Percentiles rank a stretch among this genome's conserved stretches.
These are phyloP conservation scores for Nymphalis io DNA, from an alignment of 1,140 invertebrate species.

Conservation along the genomic window DNA sequence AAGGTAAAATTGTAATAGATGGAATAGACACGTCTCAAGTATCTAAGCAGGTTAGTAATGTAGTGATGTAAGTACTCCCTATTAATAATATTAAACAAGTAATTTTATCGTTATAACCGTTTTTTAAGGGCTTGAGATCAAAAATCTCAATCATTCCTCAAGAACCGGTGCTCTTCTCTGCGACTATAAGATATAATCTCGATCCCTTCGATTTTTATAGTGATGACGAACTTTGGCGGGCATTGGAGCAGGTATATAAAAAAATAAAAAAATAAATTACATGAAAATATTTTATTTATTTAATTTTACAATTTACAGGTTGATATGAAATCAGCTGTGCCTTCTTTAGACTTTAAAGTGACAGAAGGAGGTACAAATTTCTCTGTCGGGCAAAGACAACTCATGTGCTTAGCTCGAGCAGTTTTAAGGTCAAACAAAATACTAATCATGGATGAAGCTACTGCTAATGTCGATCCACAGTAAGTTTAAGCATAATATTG, in stretches of 20 bases:
- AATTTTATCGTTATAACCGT: background rate
- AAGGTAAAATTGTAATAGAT: conserved; percentile 85
- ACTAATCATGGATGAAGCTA: conserved; percentile 86
- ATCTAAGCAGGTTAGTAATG: conserved; percentile 70
- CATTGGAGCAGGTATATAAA: conserved; percentile 82
- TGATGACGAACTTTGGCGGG: conserved; percentile 85
- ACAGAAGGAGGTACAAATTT: conserved; percentile 89
- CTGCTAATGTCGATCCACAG: conserved; percentile 87
- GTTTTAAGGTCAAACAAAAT: conserved; percentile 89
- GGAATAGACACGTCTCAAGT: conserved; percentile 82
- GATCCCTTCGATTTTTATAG: conserved; percentile 85
- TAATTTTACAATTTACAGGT: conserved; percentile 64
- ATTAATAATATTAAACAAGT: background rate
- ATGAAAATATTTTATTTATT: conserved; percentile 12
- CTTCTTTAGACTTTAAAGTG: conserved; percentile 83
- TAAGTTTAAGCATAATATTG: conserved; percentile 71
- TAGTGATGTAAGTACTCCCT: background rate
- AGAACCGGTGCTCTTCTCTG: conserved; percentile 87
- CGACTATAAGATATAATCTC: conserved; percentile 86
- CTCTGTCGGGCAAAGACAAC: conserved; percentile 91
- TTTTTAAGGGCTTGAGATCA: conserved; percentile 61
- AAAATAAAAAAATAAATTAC: conserved; percentile 25
- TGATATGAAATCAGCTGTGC: conserved; percentile 80
- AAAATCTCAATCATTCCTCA: conserved; percentile 91
- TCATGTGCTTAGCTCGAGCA: conserved; percentile 91